Base-by-base conservation (phyloP, 2,113 vertebrate species). In the Salvelinus sp. region DNA sequence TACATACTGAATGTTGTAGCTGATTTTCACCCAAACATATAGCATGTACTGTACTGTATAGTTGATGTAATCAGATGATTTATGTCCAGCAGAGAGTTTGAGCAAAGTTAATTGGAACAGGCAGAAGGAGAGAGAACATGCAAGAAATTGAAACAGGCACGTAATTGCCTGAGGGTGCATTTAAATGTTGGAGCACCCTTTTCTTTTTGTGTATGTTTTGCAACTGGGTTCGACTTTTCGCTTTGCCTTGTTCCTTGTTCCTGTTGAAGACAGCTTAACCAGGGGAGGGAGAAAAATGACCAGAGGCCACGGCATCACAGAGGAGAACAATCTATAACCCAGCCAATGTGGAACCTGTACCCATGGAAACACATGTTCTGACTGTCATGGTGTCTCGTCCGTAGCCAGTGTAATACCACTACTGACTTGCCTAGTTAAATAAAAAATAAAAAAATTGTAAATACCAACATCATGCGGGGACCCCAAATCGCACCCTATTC, bases 161-260 rank as follows among this genome's bases (percentile, higher is more conserved):
- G 7, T 66, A 80, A 81, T 77, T 57, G 70, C 79, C 77, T 69
- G 1, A 70, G 78, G 77, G 72, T 25, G 9, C 78, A 58, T 81
- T 83, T 54, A 87, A 83, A 85, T 73, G 79, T 77, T 50, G 81
- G 67, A 82, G 44, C 75, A 66, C 44, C 33, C 48, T 74, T 82
- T 76, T 72, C 74, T 47, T 73, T 44, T 62, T 38, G n/a, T 76
- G 69, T 76, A 75, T 78, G 75, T 80, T 85, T 66, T 86, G 57
- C 57, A 67, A 66, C 74, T 28, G 28, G 20, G 47, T 48, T 73
- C n/a, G 20, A 66, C 54, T 16, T 18, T 63, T 25, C 5, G 30
- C 9, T 16, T 79, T 73, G 33, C 54, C 58, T 67, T 3, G 30
- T 18, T 28, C 66, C 57, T 57, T n/a, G 68, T 69, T 74, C 5